Conservation (phyloP, 2,113 vertebrate genomes). For the Ahaetulla prasina region DNA sequence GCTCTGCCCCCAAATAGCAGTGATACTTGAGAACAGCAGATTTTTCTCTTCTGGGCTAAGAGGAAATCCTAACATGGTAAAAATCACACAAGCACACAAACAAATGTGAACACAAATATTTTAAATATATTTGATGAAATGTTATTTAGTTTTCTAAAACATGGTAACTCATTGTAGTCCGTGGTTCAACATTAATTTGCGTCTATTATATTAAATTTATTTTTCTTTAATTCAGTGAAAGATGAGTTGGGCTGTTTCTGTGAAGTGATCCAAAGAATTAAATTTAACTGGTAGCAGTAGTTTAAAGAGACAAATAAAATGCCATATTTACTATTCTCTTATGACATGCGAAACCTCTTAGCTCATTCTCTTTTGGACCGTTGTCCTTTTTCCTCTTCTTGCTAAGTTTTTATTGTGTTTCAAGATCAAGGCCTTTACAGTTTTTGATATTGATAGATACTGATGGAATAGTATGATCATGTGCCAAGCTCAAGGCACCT, state of each 20-base stretch:
- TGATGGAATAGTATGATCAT: background rate
- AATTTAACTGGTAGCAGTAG: slow-evolving; percentile 52
- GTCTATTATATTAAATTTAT: slow-evolving; percentile 70
- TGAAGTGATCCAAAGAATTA: slow-evolving; percentile 66
- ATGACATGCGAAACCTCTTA: background rate
- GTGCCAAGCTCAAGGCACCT: slow-evolving; percentile 14
- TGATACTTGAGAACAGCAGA: slow-evolving; percentile 74
- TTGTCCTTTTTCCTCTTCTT: background rate
- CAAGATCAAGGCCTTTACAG: background rate
- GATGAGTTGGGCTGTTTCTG: slow-evolving; percentile 59
- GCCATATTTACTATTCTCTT: background rate
- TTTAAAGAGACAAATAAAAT: slow-evolving; percentile 40
- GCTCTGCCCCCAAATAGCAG: slow-evolving; percentile 72
- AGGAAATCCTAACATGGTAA: slow-evolving; percentile 80
- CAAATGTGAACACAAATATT: slow-evolving; percentile 33
- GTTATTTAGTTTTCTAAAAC: slow-evolving; percentile 75
- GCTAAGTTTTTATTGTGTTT: slow-evolving; percentile 26
- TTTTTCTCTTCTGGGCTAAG: slow-evolving; percentile 68
- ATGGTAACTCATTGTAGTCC: slow-evolving; percentile 77
- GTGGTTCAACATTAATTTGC: slow-evolving; percentile 68
- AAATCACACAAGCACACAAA: slow-evolving; percentile 56
- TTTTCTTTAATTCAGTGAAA: slow-evolving; percentile 68
- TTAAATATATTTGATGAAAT: slow-evolving; percentile 55
- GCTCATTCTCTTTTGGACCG: background rate
- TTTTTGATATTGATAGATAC: slow-evolving; percentile 12